A percentile compares a stretch with the other conserved stretches of the same genome.
Evolutionary conservation across 2,888 invertebrate genomes (phyloP).

Genomic region (Harmothoe impar): DNA sequence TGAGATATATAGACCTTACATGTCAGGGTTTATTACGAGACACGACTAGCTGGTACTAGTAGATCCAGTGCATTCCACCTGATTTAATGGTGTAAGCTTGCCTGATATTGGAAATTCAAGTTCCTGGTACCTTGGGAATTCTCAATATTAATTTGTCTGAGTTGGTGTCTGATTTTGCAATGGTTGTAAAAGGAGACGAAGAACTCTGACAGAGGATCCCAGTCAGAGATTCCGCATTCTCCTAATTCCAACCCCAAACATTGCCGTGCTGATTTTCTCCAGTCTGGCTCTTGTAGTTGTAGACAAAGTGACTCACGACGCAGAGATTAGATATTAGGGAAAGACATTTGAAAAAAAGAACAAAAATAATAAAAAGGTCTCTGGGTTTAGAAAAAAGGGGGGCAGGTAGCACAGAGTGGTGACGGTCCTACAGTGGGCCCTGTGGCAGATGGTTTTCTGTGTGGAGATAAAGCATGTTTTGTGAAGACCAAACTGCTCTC

Average conservation of each 20-base stretch:
- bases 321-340: background rate
- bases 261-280: conserved; percentile 10
- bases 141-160: too few relatives aligned
- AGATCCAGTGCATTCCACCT: too few relatives aligned
- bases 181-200: too few relatives aligned
- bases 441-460: background rate
- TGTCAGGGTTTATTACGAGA: too few relatives aligned
- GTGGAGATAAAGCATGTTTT: background rate
- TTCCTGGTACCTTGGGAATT: too few relatives aligned
- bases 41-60: too few relatives aligned
- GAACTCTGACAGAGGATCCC: too few relatives aligned
- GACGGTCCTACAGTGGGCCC: background rate
- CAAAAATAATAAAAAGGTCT: background rate
- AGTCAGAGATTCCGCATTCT: too few relatives aligned
- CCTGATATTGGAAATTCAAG: too few relatives aligned
- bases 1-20: too few relatives aligned
- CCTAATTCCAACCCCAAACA: background rate
- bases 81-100: too few relatives aligned
- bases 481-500: background rate
- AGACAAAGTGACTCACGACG: conserved; percentile 14
- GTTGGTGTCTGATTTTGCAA: too few relatives aligned
- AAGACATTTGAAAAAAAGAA: background rate
- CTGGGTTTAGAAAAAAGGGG: background rate
- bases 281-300: background rate
- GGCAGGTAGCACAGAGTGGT: background rate